These are phyloP conservation scores for Maniola hyperantus DNA, from an alignment of 2,888 invertebrate genomes.

Conservation along the genomic window DNA sequence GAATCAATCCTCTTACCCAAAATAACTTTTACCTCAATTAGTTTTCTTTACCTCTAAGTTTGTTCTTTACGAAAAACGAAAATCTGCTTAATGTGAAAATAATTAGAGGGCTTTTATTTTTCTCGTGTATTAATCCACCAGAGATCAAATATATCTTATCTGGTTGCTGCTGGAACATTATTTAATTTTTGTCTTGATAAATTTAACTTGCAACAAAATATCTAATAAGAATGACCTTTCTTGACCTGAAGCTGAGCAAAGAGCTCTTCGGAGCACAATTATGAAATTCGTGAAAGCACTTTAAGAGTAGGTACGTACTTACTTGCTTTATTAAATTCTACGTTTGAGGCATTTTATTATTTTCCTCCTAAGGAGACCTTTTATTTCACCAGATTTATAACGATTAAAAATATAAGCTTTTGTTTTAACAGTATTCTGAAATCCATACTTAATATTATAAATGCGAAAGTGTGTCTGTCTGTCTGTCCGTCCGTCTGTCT, in stretches of 20 bases:
- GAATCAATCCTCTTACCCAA: too few species aligned
- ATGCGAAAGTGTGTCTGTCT: too few species aligned
- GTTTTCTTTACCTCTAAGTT: too few species aligned
- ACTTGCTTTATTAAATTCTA: constrained; percentile 21
- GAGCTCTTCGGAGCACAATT: constrained; percentile 22
- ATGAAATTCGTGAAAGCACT: constrained; percentile 14
- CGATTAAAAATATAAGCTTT: too few species aligned
- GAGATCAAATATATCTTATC: too few species aligned
- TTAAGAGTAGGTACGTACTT: not conserved
- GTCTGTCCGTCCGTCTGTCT: too few species aligned
- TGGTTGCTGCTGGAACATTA: not conserved
- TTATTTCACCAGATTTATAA: not conserved
- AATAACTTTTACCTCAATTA: too few species aligned
- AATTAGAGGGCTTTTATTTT: too few species aligned
- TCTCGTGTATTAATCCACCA: too few species aligned
- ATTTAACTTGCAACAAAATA: not conserved
- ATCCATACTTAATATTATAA: too few species aligned
- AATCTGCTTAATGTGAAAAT: too few species aligned
- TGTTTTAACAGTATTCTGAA: not conserved
- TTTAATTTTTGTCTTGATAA: not conserved
- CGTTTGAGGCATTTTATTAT: constrained; percentile 18
- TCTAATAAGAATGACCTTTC: constrained; percentile 18
- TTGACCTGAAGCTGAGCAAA: constrained; percentile 14
- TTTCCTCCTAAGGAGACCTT: not conserved
- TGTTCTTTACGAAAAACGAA: too few species aligned